Conservation (phyloP, 2,888 invertebrate species). For the Bursaphelenchus okinawaensis region DNA sequence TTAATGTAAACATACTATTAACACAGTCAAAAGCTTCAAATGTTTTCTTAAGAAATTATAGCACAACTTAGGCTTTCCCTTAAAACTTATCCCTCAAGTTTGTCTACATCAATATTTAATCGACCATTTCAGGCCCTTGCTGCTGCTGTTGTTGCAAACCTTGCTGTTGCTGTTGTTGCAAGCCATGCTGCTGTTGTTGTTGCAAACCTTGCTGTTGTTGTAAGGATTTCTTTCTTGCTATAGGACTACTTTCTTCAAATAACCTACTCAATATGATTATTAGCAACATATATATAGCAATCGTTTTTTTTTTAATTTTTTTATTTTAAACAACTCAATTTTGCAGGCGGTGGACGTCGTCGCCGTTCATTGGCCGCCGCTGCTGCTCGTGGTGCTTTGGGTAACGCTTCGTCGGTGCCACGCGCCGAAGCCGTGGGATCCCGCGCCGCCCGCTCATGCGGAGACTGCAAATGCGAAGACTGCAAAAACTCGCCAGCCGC, state of each 20-base stretch:
- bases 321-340: too few relatives aligned
- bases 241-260: not conserved
- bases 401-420: conserved; percentile 3
- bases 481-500: conserved; percentile 10
- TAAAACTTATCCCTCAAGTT: not conserved
- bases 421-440: not conserved
- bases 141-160: conserved; percentile 10
- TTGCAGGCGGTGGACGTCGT: conserved; percentile 7
- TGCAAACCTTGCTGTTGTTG: conserved; percentile 7
- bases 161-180: conserved; percentile 9
- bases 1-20: too few relatives aligned
- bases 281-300: too few relatives aligned
- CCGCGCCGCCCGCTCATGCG: conserved; percentile 2
- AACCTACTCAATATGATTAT: not conserved
- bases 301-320: too few relatives aligned
- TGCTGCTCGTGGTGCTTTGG: conserved; percentile 7
- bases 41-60: too few relatives aligned
- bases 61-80: not conserved
- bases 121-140: not conserved
- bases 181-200: conserved; percentile 10
- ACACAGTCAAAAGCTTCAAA: too few relatives aligned
- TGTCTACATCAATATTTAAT: not conserved
- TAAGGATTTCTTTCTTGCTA: not conserved
- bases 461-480: conserved; percentile 9
- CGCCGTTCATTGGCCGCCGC: conserved; percentile 10